Conservation (phyloP, 2,797 vertebrate genomes). For the Gymnoscopelus microlampas region DNA sequence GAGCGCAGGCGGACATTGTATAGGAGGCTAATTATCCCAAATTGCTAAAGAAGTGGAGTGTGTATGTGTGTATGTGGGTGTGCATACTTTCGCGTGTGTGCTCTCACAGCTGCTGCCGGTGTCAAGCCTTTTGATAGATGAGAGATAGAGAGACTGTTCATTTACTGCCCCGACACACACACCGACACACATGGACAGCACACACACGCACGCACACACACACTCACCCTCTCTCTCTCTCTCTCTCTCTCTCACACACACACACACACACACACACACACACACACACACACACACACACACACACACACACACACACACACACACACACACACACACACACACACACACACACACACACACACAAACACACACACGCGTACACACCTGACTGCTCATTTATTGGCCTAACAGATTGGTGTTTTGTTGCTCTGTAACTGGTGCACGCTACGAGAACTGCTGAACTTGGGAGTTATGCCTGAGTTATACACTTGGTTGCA, state of each 20-base stretch:
- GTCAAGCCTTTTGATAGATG: conserved; percentile 80
- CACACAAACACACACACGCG: background rate
- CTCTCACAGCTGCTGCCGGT: conserved; percentile 78
- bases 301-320: background rate
- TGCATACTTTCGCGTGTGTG: conserved; percentile 4
- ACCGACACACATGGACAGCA: background rate
- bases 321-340: background rate
- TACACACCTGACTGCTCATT: conserved; percentile 79
- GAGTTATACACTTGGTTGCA: background rate
- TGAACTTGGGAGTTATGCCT: no score
- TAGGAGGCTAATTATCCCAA: conserved; percentile 84
- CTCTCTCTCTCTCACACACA: background rate
- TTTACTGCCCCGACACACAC: conserved; percentile 67
- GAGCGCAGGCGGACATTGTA: conserved; percentile 79
- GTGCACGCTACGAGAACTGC: conserved; percentile 39
- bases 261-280: conserved; percentile 24
- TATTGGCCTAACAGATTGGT: conserved; percentile 82
- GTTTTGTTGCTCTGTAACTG: conserved; percentile 75
- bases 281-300: background rate
- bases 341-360: background rate
- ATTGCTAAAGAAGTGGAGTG: conserved; percentile 82
- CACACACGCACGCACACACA: background rate
- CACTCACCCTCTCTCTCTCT: background rate
- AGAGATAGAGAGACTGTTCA: conserved; percentile 81
- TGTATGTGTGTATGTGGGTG: conserved; percentile 50